Evolutionary conservation across 2,888 invertebrate genomes (phyloP), one percentile per base, ranked within the genome.

Genomic region (Mystacides longicornis): DNA sequence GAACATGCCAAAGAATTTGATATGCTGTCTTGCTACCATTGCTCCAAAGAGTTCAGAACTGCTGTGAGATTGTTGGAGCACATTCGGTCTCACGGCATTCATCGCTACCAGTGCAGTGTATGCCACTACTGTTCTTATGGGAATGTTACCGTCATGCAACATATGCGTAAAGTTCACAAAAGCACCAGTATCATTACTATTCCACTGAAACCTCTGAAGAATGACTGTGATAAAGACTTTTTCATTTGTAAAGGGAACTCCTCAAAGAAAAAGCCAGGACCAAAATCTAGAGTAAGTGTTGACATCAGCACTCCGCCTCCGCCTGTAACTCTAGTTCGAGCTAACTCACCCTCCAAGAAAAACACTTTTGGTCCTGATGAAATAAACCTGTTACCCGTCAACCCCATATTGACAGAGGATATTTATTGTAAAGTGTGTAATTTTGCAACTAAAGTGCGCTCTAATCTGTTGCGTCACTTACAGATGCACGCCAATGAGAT

Each of bases 401-500:
- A 78, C 23, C 80, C 83, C 0, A 84, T 87, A 50, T 81, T 85
- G 54, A 77, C 78, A 27, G 78, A 78, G 5, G 73, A 75, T 1
- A 75, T 86, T 0, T 75, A 73, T 46, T 90, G 89, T 64, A 78
- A 80, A 0, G 67, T 81, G 2, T 91, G 90, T 65, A 75, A 79
- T 27, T 90, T 84, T 64, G 76, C 73, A 19, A 86, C 85, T 0
- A 86, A 86, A 69, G 85, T 86, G 3, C 75, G 85, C 0, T 77
- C 81, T 14, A 91, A 91, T 65, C 79, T 91, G 69, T 75, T 85
- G 5, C 72, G 86, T 0, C 87, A 88, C 65, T 68, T 92, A 57
- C 81, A 81, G 62, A 69, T 80, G 58, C 91, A 92, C 67, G 78
- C 75, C 11, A 75, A 80, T 51, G 81, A 81, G 61, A 68, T 71